Evolutionary conservation across 2,797 vertebrate species (phyloP).

Genomic region (Leucoraja ocellata): DNA sequence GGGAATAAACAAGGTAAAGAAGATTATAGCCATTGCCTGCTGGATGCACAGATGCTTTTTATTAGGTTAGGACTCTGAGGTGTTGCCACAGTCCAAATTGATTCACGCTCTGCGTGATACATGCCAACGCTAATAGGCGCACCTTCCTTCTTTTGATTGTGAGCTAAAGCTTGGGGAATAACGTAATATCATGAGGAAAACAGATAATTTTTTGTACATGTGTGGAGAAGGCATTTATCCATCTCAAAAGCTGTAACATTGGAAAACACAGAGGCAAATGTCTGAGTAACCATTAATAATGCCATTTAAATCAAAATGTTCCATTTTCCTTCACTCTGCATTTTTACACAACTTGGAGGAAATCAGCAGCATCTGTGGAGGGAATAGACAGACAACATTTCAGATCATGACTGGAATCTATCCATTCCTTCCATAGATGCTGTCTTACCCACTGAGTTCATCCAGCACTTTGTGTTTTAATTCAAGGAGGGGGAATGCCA

Average conservation of each 20-base stretch:
- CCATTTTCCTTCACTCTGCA: not conserved
- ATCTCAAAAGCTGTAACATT: not conserved
- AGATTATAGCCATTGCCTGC: not conserved
- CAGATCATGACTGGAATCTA: no score
- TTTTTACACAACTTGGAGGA: no score
- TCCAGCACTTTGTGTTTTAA: not conserved
- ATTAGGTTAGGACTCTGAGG: not conserved
- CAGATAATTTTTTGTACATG: not conserved
- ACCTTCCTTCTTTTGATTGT: not conserved
- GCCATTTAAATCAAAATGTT: not conserved
- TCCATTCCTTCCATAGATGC: no score
- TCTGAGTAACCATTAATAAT: not conserved
- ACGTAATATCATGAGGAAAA: not conserved
- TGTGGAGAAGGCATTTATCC: not conserved
- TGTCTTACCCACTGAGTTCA: no score
- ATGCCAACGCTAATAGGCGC: not conserved
- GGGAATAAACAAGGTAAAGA: slow-evolving; percentile 19
- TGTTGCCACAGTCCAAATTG: not conserved
- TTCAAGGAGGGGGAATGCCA: not conserved
- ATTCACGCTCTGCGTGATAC: not conserved
- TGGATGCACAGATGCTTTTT: not conserved
- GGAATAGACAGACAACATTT: no score
- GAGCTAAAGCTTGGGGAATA: not conserved
- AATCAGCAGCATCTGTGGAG: no score
- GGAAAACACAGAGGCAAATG: not conserved